Conservation (phyloP, 2,888 invertebrate genomes). For the Xylota segnis region DNA sequence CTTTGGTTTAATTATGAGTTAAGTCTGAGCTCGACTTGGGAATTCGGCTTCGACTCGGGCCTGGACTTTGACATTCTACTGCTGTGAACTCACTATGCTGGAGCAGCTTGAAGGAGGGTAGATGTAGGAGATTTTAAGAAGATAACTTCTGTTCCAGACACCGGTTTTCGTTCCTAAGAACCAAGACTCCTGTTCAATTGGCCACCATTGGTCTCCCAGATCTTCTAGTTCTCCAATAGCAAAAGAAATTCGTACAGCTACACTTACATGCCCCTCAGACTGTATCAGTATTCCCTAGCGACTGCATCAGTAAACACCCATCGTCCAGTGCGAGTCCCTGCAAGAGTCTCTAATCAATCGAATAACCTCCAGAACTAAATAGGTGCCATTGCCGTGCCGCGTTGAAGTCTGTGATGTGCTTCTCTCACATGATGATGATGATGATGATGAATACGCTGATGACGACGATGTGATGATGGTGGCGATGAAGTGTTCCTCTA, state of each 20-base stretch:
- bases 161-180: too few relatives aligned
- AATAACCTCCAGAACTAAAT: slow-evolving; percentile 30
- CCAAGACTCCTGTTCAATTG: too few relatives aligned
- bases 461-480: slow-evolving; percentile 27
- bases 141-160: too few relatives aligned
- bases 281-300: slow-evolving; percentile 32
- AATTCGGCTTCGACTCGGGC: too few relatives aligned
- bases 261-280: slow-evolving; percentile 19
- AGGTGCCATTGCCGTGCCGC: slow-evolving; percentile 38
- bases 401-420: slow-evolving; percentile 4
- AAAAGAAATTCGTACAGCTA: background rate
- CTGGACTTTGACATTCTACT: too few relatives aligned
- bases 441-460: slow-evolving; percentile 31
- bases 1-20: too few relatives aligned
- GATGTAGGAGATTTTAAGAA: too few relatives aligned
- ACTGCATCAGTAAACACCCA: slow-evolving; percentile 36
- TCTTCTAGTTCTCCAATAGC: too few relatives aligned
- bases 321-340: slow-evolving; percentile 15
- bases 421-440: background rate
- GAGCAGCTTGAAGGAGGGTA: too few relatives aligned
- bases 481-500: slow-evolving; percentile 63
- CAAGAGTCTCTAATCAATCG: slow-evolving; percentile 40
- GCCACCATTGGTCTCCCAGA: too few relatives aligned
- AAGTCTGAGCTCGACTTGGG: too few relatives aligned
- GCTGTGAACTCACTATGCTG: too few relatives aligned